Evolutionary conservation across 2,888 invertebrate species (phyloP), one percentile per base, ranked within the genome.

Genomic region (Tenthredo livida): DNA sequence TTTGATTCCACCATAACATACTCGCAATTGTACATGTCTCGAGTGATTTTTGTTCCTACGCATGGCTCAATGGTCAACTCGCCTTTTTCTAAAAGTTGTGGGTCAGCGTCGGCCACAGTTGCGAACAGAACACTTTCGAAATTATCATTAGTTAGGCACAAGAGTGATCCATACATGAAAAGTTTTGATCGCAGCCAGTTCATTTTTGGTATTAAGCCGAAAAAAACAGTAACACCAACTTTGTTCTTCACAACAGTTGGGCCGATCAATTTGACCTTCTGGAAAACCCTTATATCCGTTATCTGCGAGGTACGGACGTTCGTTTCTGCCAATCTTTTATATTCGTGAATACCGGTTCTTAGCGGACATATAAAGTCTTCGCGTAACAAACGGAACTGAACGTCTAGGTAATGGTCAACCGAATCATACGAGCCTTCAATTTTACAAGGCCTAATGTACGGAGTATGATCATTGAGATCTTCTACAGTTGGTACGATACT

Each of bases 331-430:
- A 92, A 85, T 93, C 93, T 65, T 89, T 88, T 17, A 94, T 93
- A 88, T 95, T 94, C 91, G 94, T 94, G 87, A 94, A 97, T 94
- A 86, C 96, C 97, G 89, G 96, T 94, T 58, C 97, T 93, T 37
- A 98, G 91, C 0, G 98, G 97, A 29, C 95, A 94, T 50, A 97
- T 94, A 90, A 97, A 97, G 92, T 98, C 98, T 94, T 98, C 97
- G 47, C 97, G 93, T 78, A 98, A 91, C 54, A 98, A 93, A 61
- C 96, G 95, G 90, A 97, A 97, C 88, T 97, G 97, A n/a, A 96
- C 94, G 88, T 97, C 96, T 33, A 98, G 93, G 91, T 98, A 98
- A 89, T 97, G 96, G 72, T 96, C 94, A 0, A 96, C 94, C 89
- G 94, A 94, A 0, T 94, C 90, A 91, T 97, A 97, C 0, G 94